Evolutionary conservation across 1,140 invertebrate species (phyloP).

Genomic region (Listronotus oregonensis): DNA sequence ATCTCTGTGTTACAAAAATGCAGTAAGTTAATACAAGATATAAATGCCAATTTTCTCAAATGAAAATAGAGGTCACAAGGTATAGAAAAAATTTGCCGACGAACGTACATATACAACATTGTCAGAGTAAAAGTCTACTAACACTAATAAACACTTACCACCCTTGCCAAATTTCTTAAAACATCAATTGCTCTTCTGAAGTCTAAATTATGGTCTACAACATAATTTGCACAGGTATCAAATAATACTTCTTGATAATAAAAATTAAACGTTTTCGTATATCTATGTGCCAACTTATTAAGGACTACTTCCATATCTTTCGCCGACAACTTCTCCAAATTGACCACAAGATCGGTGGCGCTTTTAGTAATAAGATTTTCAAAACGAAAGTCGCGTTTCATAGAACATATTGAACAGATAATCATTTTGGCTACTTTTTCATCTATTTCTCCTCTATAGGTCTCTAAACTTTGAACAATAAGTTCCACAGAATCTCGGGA

Average conservation of each 20-base stretch:
- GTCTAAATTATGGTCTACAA: constrained; percentile 59
- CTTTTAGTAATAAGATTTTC: constrained; percentile 57
- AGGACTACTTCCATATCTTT: constrained; percentile 58
- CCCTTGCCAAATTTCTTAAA: constrained; percentile 58
- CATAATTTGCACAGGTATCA: constrained; percentile 57
- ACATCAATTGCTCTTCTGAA: constrained; percentile 59
- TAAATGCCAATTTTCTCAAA: no score
- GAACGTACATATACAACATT: no score
- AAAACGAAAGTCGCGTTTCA: constrained; percentile 54
- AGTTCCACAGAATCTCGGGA: constrained; percentile 58
- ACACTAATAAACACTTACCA: constrained; percentile 55
- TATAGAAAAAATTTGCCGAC: no score
- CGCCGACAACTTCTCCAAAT: constrained; percentile 55
- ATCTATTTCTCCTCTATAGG: constrained; percentile 57
- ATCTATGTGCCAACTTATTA: constrained; percentile 54
- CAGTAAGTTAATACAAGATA: no score
- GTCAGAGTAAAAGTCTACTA: no score
- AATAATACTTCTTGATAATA: constrained; percentile 66
- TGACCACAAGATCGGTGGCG: constrained; percentile 56
- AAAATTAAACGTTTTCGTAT: constrained; percentile 55
- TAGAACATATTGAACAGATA: constrained; percentile 59
- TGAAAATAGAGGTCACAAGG: no score
- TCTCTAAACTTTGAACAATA: constrained; percentile 57
- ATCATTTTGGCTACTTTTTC: constrained; percentile 57
- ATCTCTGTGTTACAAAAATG: no score